Conservation (phyloP, 2,888 invertebrate species). For the Nemotelus nigrinus region DNA sequence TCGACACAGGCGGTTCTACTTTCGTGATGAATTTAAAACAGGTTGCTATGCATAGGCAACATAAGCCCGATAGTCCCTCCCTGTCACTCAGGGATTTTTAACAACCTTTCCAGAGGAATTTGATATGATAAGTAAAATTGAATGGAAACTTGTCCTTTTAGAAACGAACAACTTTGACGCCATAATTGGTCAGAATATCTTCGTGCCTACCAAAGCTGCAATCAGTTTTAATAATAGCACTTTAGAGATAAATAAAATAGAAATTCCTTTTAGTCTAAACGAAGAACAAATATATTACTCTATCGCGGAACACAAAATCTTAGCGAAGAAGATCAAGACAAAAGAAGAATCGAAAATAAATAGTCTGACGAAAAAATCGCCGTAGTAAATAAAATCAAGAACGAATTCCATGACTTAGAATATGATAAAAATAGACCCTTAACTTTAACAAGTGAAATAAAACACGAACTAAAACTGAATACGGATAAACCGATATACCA, state of each 20-base stretch:
- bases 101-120: not conserved
- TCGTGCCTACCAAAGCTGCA: not conserved
- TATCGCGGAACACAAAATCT: not conserved
- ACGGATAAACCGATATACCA: slow-evolving; percentile 27
- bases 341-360: not conserved
- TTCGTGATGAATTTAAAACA: slow-evolving; percentile 3
- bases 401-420: slow-evolving; percentile 12
- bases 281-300: not conserved
- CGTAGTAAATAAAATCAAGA: not conserved
- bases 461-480: slow-evolving; percentile 24
- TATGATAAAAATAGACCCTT: slow-evolving; percentile 10
- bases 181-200: slow-evolving; percentile 12
- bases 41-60: slow-evolving; percentile 4
- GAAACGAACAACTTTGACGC: slow-evolving; percentile 11
- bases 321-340: not conserved
- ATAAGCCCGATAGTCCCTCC: not conserved
- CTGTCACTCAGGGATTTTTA: not conserved
- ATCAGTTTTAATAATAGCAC: slow-evolving; percentile 21
- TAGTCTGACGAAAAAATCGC: not conserved
- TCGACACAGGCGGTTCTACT: slow-evolving; percentile 11
- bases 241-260: not conserved
- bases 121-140: slow-evolving; percentile 6
- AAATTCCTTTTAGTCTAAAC: slow-evolving; percentile 20
- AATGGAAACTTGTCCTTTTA: slow-evolving; percentile 8
- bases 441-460: slow-evolving; percentile 7